These are phyloP conservation scores for Drosophila ironensis DNA, from an alignment of 1,140 invertebrate genomes.

Conservation along the genomic window DNA sequence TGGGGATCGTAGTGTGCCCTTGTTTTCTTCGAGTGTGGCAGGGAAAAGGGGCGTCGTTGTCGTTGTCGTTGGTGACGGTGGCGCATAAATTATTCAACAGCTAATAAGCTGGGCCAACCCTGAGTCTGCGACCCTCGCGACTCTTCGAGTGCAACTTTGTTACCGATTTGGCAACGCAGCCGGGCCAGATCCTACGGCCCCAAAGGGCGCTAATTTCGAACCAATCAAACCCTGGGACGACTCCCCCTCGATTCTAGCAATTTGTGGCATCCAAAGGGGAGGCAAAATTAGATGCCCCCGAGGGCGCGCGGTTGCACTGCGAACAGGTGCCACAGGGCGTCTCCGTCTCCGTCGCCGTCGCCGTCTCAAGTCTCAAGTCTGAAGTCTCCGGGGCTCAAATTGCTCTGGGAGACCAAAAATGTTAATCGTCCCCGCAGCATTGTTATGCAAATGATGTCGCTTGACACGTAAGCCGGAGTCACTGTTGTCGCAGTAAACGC, in stretches of 20 bases:
- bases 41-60: slow-evolving; percentile 58
- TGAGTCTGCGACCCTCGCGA: no score
- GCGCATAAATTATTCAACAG: slow-evolving; percentile 75
- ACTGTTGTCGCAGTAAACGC: slow-evolving; percentile 16
- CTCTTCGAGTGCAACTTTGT: no score
- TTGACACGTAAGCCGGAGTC: slow-evolving; percentile 69
- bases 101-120: slow-evolving; percentile 18
- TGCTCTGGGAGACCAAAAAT: slow-evolving; percentile 78
- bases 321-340: slow-evolving; percentile 60
- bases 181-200: no score
- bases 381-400: no score
- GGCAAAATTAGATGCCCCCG: not conserved
- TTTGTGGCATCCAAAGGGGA: slow-evolving; percentile 12
- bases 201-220: no score
- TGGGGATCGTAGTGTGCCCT: no score
- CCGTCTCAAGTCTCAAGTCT: no score
- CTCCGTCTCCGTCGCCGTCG: no score
- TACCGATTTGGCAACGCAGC: no score
- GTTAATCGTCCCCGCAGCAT: slow-evolving; percentile 79
- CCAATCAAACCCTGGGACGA: no score
- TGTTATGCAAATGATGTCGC: slow-evolving; percentile 79
- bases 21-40: not conserved
- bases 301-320: slow-evolving; percentile 23
- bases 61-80: slow-evolving; percentile 46
- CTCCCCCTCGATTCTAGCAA: no score